These are phyloP conservation scores for Leucania comma DNA, from an alignment of 2,888 invertebrate genomes.

Conservation along the genomic window DNA sequence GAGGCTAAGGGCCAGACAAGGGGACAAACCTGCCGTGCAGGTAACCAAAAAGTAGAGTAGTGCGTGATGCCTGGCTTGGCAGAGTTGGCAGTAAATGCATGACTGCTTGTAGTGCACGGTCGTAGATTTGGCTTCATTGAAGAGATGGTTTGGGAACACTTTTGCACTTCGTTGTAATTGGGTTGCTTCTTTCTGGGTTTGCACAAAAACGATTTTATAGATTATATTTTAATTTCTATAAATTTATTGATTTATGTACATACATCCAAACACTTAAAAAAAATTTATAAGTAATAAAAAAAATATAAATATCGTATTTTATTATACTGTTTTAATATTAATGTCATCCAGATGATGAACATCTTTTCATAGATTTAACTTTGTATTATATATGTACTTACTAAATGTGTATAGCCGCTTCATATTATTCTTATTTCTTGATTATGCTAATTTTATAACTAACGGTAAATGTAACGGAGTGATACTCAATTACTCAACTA, in stretches of 20 bases:
- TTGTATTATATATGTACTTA: neutral
- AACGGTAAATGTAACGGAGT: slow-evolving; percentile 35
- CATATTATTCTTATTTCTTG: neutral
- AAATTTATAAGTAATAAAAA: no score
- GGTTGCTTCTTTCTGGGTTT: neutral
- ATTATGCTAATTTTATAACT: slow-evolving; percentile 7
- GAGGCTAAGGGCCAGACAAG: slow-evolving; percentile 67
- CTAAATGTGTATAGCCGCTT: neutral
- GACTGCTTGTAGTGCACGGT: slow-evolving; percentile 38
- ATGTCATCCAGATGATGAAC: neutral
- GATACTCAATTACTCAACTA: no score
- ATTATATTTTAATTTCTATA: slow-evolving; percentile 2
- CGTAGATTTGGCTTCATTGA: neutral
- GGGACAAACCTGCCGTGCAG: slow-evolving; percentile 74
- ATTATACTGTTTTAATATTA: neutral
- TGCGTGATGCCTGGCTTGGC: slow-evolving; percentile 39
- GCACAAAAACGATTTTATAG: neutral
- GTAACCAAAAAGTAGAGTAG: slow-evolving; percentile 66
- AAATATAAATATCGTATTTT: neutral
- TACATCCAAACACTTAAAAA: no score
- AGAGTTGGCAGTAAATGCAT: slow-evolving; percentile 17
- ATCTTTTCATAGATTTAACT: neutral
- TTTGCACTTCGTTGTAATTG: neutral
- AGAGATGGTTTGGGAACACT: neutral
- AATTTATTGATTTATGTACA: no score